phyloP scores from a whole-genome alignment of 2,797 vertebrate species.

The Peromyscus attwateri region DNA sequence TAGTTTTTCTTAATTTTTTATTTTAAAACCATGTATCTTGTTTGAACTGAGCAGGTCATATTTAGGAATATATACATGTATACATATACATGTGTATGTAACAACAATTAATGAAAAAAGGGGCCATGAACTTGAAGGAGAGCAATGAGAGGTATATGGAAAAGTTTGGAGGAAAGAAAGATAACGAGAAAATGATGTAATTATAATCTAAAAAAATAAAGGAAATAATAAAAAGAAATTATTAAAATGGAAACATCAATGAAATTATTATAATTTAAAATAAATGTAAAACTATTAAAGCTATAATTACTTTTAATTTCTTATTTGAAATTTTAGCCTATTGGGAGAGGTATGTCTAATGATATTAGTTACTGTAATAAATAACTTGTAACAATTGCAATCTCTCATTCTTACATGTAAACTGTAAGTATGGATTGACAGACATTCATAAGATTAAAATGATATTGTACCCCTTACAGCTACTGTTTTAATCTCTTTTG shows the following conservation, averaged over 20 bases:
- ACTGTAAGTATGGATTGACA: background rate
- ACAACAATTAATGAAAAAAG: no score
- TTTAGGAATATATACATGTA: background rate
- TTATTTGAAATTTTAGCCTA: no score
- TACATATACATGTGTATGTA: background rate
- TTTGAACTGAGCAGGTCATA: background rate
- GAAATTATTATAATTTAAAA: background rate
- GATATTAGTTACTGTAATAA: no score
- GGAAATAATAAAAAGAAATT: background rate
- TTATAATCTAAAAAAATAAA: background rate
- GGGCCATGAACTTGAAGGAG: no score
- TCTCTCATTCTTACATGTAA: background rate
- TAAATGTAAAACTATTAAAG: background rate
- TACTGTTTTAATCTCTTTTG: no score
- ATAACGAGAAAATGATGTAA: background rate
- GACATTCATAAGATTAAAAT: background rate
- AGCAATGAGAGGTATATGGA: no score
- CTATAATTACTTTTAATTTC: no score
- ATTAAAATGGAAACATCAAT: background rate
- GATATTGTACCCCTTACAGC: background rate
- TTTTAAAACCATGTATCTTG: no score
- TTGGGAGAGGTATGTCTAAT: no score
- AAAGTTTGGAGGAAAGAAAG: no score
- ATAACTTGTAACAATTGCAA: no score
- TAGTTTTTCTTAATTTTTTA: no score